These are phyloP conservation scores for Latrodectus elegans DNA, from an alignment of 2,888 invertebrate species.

Conservation along the genomic window DNA sequence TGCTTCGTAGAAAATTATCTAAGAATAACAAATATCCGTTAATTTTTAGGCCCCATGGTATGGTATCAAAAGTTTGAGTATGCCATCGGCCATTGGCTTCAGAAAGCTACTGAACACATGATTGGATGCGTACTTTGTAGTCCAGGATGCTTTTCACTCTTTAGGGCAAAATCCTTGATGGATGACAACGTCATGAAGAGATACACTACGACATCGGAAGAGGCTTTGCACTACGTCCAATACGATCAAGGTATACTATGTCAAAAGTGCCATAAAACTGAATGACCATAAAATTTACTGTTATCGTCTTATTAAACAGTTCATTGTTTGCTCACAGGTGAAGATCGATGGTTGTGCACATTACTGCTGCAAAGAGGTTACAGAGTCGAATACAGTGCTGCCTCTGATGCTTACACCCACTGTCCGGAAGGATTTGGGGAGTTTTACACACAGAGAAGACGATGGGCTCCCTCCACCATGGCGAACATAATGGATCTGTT, in stretches of 20 bases:
- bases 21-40: background rate
- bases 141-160: constrained; percentile 93
- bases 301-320: background rate
- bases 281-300: background rate
- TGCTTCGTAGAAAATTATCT: too few species aligned
- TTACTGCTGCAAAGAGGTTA: constrained; percentile 97
- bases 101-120: constrained; percentile 92
- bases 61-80: constrained; percentile 94
- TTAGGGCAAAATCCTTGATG: constrained; percentile 91
- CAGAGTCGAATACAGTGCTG: constrained; percentile 98
- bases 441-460: constrained; percentile 78
- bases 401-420: constrained; percentile 81
- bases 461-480: constrained; percentile 80
- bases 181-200: constrained; percentile 91
- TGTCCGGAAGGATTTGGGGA: constrained; percentile 79
- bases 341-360: constrained; percentile 99
- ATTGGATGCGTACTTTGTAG: constrained; percentile 92
- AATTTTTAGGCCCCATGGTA: constrained; percentile 81
- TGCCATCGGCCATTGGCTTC: constrained; percentile 93
- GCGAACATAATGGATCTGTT: constrained; percentile 79
- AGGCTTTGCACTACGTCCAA: constrained; percentile 77
- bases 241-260: constrained; percentile 76
- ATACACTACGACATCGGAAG: constrained; percentile 85
- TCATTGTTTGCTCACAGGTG: constrained; percentile 78
- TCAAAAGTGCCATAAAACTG: background rate